Base-by-base conservation (phyloP, 2,113 vertebrate species). In the Nibea coibor region DNA sequence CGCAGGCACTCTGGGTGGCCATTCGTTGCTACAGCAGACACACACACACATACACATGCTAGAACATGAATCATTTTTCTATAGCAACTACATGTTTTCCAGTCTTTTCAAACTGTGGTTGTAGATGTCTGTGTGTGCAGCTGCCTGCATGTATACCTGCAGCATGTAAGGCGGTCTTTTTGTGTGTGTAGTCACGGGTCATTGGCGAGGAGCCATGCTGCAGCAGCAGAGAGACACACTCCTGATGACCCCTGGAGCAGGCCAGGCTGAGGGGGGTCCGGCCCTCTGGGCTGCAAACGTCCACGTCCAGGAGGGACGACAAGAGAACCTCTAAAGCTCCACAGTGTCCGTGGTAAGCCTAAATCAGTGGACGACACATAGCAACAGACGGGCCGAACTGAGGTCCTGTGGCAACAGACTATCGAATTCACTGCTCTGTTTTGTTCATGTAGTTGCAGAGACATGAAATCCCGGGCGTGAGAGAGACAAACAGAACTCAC, bases 281-380 rank as follows among this genome's bases (percentile, higher is more conserved):
- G 74, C 98, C 98, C 12, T 97, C 97, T 57, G 93, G 96, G 80
- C 96, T 98, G 83, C 97, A 95, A 22, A 98, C 97, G 63, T 99
- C 98, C 69, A 99, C 96, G 69, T 99, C 98, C 89, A 98, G 93
- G 84, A 99, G 92, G 20, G 97, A 98, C 58, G 97, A 96, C 20
- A 99, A 95, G 66, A 99, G 94, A 35, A 99, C 96, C 93, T 99
- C 97, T 80, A 99, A 90, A 20, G 97, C 97, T 69, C 97, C 96
- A 86, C 98, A 97, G 91, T 99, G 98, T 81, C 98, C 97, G 2
- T 99, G 97, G 86, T 97, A 97, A 12, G 97, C 97, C 98, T 99
- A 84, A 14, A 75, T 14, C 24, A 56, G 72, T 0, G 19, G 20
- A n/a, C 48, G 10, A 59, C 20, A 67, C 53, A 72, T 31, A 35